Conservation (phyloP, 2,888 invertebrate genomes). For the Noctuana brunneofusca region DNA sequence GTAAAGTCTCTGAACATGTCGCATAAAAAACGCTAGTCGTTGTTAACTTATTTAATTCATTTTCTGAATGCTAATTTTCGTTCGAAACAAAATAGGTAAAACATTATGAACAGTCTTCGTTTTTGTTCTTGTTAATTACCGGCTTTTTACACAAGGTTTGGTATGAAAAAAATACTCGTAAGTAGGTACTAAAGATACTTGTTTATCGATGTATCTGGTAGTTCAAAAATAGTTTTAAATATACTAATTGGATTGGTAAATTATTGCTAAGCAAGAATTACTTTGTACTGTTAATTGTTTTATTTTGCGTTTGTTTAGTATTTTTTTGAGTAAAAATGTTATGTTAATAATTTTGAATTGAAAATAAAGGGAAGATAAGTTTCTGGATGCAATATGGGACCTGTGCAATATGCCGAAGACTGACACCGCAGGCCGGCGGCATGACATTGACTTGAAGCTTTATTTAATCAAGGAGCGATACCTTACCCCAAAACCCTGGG, state of each 20-base stretch:
- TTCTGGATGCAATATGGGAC: conserved; percentile 50
- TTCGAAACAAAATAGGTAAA: conserved; percentile 18
- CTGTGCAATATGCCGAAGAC: conserved; percentile 68
- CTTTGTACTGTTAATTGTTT: too few species aligned
- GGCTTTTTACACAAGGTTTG: neutral
- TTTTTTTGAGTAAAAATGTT: conserved; percentile 35
- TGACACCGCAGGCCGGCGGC: conserved; percentile 65
- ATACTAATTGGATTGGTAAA: neutral
- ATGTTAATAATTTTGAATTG: conserved; percentile 44
- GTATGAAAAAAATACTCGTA: neutral
- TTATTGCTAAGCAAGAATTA: too few species aligned
- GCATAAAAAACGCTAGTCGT: conserved; percentile 47
- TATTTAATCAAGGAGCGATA: conserved; percentile 79
- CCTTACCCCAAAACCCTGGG: conserved; percentile 53
- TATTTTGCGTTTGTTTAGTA: neutral
- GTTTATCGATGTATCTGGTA: conserved; percentile 2
- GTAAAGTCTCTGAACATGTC: conserved; percentile 45
- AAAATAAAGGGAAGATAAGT: conserved; percentile 47
- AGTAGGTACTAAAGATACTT: conserved; percentile 1
- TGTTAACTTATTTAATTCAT: conserved; percentile 36
- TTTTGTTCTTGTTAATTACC: conserved; percentile 25
- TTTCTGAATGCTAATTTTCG: conserved; percentile 37
- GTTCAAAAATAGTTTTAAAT: neutral
- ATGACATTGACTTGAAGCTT: conserved; percentile 72
- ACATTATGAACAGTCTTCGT: conserved; percentile 6